A percentile compares a stretch with the other conserved stretches of the same genome.
phyloP scores from a whole-genome alignment of 2,113 vertebrate genomes.

The Panthera leo region DNA sequence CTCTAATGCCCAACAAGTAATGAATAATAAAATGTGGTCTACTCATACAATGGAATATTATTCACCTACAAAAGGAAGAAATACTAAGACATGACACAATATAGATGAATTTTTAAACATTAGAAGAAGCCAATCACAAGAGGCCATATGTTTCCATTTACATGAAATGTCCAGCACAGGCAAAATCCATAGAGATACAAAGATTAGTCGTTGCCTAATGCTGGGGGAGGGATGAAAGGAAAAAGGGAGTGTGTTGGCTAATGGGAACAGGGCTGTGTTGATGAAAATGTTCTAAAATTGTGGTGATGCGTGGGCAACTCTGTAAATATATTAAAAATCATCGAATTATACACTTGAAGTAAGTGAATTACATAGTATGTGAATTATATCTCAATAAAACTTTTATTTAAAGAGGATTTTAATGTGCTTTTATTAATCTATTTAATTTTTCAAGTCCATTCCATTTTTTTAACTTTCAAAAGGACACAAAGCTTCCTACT shows the following conservation, averaged over 20 bases:
- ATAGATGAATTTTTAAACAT: constrained; percentile 18
- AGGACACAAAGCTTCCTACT: neutral
- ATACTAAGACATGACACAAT: neutral
- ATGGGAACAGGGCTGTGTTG: neutral
- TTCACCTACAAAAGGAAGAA: constrained; percentile 8
- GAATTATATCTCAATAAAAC: neutral
- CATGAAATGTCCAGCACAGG: neutral
- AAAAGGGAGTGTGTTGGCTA: neutral
- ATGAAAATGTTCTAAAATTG: neutral
- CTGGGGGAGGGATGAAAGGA: neutral
- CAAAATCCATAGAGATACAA: neutral
- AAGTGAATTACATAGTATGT: neutral
- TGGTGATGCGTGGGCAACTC: neutral
- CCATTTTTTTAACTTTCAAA: neutral
- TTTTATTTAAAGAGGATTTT: neutral
- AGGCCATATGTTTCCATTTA: neutral
- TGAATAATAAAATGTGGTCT: neutral
- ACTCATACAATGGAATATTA: constrained; percentile 28
- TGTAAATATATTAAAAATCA: neutral
- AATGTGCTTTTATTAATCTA: neutral
- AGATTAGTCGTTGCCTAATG: neutral
- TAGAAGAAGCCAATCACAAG: neutral
- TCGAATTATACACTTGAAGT: neutral
- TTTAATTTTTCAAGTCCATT: neutral
- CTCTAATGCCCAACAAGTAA: neutral